Evolutionary conservation across 2,888 invertebrate species (phyloP), one percentile per base, ranked within the genome.

Genomic region (Dinocampus coccinellae): DNA sequence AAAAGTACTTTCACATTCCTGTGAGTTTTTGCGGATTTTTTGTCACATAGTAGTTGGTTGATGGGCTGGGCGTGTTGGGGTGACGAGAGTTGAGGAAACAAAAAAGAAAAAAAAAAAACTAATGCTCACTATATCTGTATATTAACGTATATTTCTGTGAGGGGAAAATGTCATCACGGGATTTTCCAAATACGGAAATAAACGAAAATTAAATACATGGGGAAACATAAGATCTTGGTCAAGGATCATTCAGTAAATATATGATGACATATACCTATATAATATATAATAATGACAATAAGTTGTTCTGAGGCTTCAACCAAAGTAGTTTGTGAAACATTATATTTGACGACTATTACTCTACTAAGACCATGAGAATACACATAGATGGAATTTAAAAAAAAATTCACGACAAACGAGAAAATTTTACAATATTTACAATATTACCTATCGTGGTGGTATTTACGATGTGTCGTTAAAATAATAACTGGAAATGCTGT

Each of bases 401-500:
- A n/a, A n/a, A n/a, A n/a, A n/a, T n/a, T n/a, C n/a, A n/a, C n/a
- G n/a, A n/a, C n/a, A n/a, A n/a, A n/a, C n/a, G n/a, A n/a, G n/a
- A n/a, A n/a, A n/a, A n/a, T n/a, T n/a, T n/a, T n/a, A n/a, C n/a
- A n/a, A n/a, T n/a, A n/a, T 47, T 33, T 29, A 65, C 34, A 55
- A 65, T 53, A 66, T 57, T 55, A 55, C 57, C 57, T n/a, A 55
- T n/a, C 36, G n/a, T 26, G n/a, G 10, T 39, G 36, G 22, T 57
- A 33, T 68, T 74, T 70, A 65, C 60, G 71, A 69, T 22, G 67
- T 62, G 67, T 62, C 71, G 67, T 71, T 55, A 53, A 62, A 57
- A 42, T 71, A 36, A 69, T 68, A 73, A 71, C 71, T 72, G 64
- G 61, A 58, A 66, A 70, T 71, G 69, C 55, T 60, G 39, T 34